A percentile compares a stretch with the other conserved stretches of the same genome.
These are phyloP conservation scores for Aramus guarauna DNA, from an alignment of 2,113 vertebrate genomes.

Conservation along the genomic window DNA sequence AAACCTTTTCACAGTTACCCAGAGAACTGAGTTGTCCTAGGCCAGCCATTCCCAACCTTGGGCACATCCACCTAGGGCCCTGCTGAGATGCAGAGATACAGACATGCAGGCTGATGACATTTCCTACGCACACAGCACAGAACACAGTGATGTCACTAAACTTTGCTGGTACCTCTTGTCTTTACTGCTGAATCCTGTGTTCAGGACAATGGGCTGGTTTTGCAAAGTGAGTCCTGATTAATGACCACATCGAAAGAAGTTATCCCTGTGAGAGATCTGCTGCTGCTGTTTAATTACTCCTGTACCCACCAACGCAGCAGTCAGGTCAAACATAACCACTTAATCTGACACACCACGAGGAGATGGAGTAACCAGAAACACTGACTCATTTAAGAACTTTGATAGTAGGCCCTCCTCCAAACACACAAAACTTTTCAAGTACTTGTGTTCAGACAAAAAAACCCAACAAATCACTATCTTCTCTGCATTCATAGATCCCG, in stretches of 20 bases:
- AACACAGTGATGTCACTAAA: neutral
- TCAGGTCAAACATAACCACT: neutral
- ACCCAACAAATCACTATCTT: neutral
- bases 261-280: neutral
- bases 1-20: neutral
- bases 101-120: neutral
- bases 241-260: neutral
- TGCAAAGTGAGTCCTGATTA: neutral
- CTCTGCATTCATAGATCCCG: neutral
- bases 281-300: neutral
- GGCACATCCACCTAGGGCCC: neutral
- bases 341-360: neutral
- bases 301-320: rapidly evolving
- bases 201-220: neutral
- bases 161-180: neutral
- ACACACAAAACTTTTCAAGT: neutral
- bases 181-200: neutral
- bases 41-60: neutral
- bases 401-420: neutral
- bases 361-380: neutral
- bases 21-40: neutral
- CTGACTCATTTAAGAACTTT: neutral
- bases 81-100: neutral
- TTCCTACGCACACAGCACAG: neutral
- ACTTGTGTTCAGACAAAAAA: neutral